These are phyloP conservation scores for Paramormyrops kingsleyae DNA, from an alignment of 2,113 vertebrate genomes.

Conservation along the genomic window DNA sequence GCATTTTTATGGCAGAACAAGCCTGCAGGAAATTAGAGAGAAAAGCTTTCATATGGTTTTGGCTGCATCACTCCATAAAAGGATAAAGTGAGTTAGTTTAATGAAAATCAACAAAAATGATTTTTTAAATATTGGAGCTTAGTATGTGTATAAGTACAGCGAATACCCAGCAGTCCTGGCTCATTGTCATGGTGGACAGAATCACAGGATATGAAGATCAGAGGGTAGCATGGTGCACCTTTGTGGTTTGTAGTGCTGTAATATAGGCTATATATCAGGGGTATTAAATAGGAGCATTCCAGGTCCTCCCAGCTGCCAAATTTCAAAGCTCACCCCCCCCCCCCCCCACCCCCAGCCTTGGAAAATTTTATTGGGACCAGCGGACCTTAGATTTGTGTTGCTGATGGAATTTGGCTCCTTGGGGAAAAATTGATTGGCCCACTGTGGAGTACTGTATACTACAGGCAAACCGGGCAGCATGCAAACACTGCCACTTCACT, in stretches of 20 bases:
- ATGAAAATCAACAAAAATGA: background rate
- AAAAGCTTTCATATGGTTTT: background rate
- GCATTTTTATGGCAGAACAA: background rate
- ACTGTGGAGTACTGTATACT: background rate
- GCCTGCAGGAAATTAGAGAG: background rate
- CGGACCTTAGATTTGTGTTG: background rate
- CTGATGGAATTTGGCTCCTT: background rate
- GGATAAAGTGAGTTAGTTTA: background rate
- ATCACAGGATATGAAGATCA: background rate
- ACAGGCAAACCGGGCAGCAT: background rate
- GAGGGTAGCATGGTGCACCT: background rate
- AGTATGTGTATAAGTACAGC: background rate
- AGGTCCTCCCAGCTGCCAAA: background rate
- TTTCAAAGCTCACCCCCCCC: background rate
- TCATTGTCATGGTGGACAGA: background rate
- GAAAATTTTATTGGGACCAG: background rate
- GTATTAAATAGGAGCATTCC: background rate
- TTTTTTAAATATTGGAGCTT: background rate
- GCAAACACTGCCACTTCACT: background rate
- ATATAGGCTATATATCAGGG: background rate
- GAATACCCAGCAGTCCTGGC: background rate
- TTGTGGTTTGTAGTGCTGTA: background rate
- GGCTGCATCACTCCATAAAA: background rate
- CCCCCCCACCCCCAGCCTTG: background rate
- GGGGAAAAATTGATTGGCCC: background rate